These are phyloP conservation scores for Anoplophora glabripennis DNA, from an alignment of 1,140 invertebrate species.

Conservation along the genomic window DNA sequence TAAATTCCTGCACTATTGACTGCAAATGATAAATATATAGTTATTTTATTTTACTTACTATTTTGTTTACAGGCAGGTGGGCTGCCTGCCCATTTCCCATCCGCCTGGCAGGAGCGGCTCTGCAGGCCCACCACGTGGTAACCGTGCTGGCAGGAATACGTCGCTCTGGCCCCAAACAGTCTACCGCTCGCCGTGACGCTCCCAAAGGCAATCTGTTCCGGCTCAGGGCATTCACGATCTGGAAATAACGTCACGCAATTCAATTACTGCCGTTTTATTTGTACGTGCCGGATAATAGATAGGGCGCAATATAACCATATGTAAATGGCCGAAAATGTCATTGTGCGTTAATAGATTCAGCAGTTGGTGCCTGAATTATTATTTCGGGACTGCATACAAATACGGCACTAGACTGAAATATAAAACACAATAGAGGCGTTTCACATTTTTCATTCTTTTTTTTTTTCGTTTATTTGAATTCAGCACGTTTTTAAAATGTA, in stretches of 20 bases:
- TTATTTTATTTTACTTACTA: constrained; percentile 58
- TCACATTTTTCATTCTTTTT: no score
- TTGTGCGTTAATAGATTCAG: no score
- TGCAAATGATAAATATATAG: no score
- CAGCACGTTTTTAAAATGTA: no score
- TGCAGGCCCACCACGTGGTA: constrained; percentile 82
- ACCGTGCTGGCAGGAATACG: constrained; percentile 83
- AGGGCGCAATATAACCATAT: neutral
- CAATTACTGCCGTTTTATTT: neutral
- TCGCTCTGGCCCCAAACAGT: constrained; percentile 74
- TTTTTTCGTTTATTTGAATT: no score
- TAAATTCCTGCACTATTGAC: no score
- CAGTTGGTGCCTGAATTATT: no score
- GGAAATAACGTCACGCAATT: constrained; percentile 15
- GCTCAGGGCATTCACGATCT: constrained; percentile 82
- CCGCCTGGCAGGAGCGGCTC: constrained; percentile 84
- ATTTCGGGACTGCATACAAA: no score
- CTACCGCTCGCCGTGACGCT: constrained; percentile 68
- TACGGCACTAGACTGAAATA: no score
- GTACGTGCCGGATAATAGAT: neutral
- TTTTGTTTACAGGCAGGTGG: constrained; percentile 87
- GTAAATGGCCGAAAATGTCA: neutral
- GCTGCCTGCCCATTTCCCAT: constrained; percentile 87
- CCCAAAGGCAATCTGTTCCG: constrained; percentile 69
- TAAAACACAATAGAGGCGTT: no score